phyloP scores from a whole-genome alignment of 2,888 invertebrate species.

The Xanthorhoe spadicearia region DNA sequence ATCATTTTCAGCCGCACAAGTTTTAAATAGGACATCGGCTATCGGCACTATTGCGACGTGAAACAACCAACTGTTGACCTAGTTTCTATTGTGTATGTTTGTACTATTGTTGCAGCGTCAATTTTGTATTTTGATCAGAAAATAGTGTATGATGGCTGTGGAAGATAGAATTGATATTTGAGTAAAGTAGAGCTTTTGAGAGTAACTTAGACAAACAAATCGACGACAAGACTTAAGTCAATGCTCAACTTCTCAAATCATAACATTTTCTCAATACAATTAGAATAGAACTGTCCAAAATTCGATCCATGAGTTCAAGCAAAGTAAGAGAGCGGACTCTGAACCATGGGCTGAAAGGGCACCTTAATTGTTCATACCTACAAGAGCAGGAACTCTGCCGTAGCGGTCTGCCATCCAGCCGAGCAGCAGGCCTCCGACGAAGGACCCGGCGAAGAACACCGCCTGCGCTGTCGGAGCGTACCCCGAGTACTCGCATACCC shows the following conservation, averaged over 20 bases:
- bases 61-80: slow-evolving; percentile 18
- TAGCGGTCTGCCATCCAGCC: slow-evolving; percentile 76
- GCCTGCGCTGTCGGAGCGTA: slow-evolving; percentile 71
- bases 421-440: slow-evolving; percentile 71
- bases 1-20: background rate
- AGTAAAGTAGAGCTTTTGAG: too few relatives aligned
- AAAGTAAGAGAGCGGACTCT: background rate
- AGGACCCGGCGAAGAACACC: slow-evolving; percentile 72
- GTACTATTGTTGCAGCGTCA: slow-evolving; percentile 17
- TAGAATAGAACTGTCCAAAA: too few relatives aligned
- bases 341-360: background rate
- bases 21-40: slow-evolving; percentile 13
- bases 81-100: slow-evolving; percentile 22
- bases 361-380: slow-evolving; percentile 62
- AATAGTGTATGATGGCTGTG: too few relatives aligned
- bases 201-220: too few relatives aligned
- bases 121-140: background rate
- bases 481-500: slow-evolving; percentile 73
- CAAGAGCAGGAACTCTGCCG: slow-evolving; percentile 75
- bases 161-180: too few relatives aligned
- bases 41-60: slow-evolving; percentile 18
- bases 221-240: too few relatives aligned
- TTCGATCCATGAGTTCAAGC: too few relatives aligned
- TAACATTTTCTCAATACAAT: too few relatives aligned
- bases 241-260: too few relatives aligned